Base-by-base conservation (phyloP, 2,797 vertebrate genomes). In the Mus caroli region DNA sequence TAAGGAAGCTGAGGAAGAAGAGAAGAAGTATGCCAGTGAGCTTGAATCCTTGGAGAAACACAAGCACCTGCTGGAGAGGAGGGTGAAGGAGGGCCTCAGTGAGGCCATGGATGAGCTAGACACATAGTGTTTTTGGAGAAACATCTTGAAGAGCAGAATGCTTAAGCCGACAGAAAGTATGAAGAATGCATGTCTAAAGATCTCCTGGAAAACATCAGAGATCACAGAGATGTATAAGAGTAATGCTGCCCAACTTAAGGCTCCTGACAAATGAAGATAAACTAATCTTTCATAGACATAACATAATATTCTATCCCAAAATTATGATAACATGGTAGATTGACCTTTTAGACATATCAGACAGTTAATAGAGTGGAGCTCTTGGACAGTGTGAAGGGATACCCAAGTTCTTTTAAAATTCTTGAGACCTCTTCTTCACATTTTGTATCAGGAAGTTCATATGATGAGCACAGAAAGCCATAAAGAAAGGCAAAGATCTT, bases 101-200 rank as follows among this genome's bases (percentile, higher is more conserved):
- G 98, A 99, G 97, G 98, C 98, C 88, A 85, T 97, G 88, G 98
- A 98, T 86, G 98, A 99, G 46, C 69, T 98, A 64, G 98, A 86
- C 98, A 99, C 3, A 93, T 99, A 34, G 98, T 94, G 17, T 98
- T 98, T 69, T 91, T 98, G 62, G 98, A 98, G 99, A 99, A 98
- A 98, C 98, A 99, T 19, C 96, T 99, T 69, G 98, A 98, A 73
- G 98, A 99, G 73, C 98, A 98, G 95, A 98, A 98, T 62, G n/a
- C 6, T 6, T 98, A 98, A 97, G 96, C 94, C 84, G 96, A 98
- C 71, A 98, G 75, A 94, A 97, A 98, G 0, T 98, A 97, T 79
- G 97, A 99, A 97, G 98, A 98, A 94, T 98, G 98, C 56, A 90
- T 92, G 88, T 96, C 98, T 90, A 98, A 98, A 96, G 98, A 99